Conservation (phyloP, 1,140 invertebrate genomes). For the Sycophaga agraensis region DNA sequence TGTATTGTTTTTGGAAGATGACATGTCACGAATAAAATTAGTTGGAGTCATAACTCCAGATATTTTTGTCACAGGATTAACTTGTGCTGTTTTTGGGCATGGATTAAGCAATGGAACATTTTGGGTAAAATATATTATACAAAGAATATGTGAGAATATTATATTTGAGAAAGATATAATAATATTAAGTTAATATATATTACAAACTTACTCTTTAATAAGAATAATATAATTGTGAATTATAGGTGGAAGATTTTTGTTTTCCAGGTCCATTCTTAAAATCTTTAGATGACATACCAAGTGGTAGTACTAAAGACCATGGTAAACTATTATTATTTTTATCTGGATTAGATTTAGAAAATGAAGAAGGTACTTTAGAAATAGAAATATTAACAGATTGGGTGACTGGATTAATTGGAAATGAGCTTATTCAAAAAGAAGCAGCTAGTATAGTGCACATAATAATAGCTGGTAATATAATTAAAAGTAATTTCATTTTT, state of each 20-base stretch:
- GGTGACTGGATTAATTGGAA: constrained; percentile 72
- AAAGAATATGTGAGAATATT: background rate
- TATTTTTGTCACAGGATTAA: constrained; percentile 72
- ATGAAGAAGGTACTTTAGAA: constrained; percentile 56
- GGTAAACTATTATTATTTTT: constrained; percentile 71
- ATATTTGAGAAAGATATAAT: background rate
- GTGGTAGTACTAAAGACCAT: constrained; percentile 37
- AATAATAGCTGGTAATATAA: constrained; percentile 66
- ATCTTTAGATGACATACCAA: constrained; percentile 8
- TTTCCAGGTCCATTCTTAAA: constrained; percentile 60
- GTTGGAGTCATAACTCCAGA: constrained; percentile 64
- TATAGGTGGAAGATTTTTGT: constrained; percentile 71
- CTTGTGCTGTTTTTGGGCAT: constrained; percentile 73
- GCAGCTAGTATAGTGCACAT: constrained; percentile 70
- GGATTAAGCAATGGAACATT: constrained; percentile 49
- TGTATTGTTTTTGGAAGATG: constrained; percentile 86
- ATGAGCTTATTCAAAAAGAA: constrained; percentile 62
- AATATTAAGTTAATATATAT: background rate
- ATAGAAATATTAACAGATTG: constrained; percentile 79
- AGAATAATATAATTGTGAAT: background rate
- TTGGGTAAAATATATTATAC: constrained; percentile 33
- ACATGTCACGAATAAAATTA: constrained; percentile 81
- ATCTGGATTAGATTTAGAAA: constrained; percentile 79
- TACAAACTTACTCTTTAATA: background rate
- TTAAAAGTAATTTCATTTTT: background rate